A percentile compares a stretch with the other conserved stretches of the same genome.
Evolutionary conservation across 2,888 invertebrate species (phyloP).

Genomic region (Fragum fragum): DNA sequence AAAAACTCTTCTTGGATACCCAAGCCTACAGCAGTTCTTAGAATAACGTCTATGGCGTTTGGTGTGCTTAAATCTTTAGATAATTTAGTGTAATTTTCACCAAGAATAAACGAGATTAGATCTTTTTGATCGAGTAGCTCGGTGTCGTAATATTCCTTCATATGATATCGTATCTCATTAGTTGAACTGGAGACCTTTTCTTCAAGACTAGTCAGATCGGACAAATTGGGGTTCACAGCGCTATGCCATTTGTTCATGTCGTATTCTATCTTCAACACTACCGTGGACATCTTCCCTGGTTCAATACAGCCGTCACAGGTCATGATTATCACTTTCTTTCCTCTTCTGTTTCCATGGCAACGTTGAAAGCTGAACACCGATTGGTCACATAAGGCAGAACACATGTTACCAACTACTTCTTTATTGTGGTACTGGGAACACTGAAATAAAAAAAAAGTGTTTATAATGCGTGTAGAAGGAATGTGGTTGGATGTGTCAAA

Average conservation of each 20-base stretch:
- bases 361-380: constrained; percentile 88
- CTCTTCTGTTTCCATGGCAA: constrained; percentile 90
- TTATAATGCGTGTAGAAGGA: too few species aligned
- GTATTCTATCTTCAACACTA: constrained; percentile 73
- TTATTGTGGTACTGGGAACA: constrained; percentile 87
- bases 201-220: not conserved
- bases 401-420: constrained; percentile 89
- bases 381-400: constrained; percentile 90
- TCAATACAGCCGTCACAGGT: constrained; percentile 57
- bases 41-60: constrained; percentile 9
- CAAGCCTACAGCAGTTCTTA: constrained; percentile 1
- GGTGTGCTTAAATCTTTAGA: not conserved
- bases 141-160: constrained; percentile 12
- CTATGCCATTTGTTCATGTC: constrained; percentile 7
- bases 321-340: constrained; percentile 87
- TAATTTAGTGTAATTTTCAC: not conserved
- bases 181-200: not conserved
- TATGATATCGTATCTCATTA: not conserved
- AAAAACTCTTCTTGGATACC: constrained; percentile 22
- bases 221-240: not conserved
- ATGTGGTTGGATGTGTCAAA: too few species aligned
- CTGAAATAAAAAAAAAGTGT: constrained; percentile 64
- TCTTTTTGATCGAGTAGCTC: not conserved
- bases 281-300: constrained; percentile 47
- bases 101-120: constrained; percentile 2